Evolutionary conservation across 2,888 invertebrate species (phyloP).

Genomic region (Alviniconcha strummeri): DNA sequence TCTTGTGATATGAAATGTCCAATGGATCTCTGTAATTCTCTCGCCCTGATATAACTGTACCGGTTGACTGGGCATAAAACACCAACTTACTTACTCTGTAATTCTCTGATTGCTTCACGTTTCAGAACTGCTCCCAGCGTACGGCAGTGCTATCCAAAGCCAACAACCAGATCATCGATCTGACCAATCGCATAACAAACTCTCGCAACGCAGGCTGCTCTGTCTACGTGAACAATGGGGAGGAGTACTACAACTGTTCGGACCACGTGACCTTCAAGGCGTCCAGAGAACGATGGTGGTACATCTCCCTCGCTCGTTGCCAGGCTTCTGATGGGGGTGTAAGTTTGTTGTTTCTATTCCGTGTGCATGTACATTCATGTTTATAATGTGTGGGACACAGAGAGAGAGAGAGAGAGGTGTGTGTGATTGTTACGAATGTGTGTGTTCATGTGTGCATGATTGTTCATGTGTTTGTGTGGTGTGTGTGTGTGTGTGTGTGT

Average conservation of each 20-base stretch:
- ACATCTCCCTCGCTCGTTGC: constrained; percentile 89
- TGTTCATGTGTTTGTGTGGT: neutral
- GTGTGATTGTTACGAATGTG: neutral
- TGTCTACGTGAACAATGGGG: constrained; percentile 39
- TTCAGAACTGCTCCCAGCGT: constrained; percentile 84
- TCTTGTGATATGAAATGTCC: neutral
- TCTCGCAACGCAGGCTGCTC: constrained; percentile 56
- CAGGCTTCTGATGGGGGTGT: constrained; percentile 73
- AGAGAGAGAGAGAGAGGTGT: no score
- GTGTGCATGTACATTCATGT: no score
- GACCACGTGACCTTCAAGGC: constrained; percentile 82
- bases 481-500: neutral
- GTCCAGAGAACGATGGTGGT: constrained; percentile 94
- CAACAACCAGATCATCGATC: constrained; percentile 86
- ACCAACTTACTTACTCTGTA: neutral
- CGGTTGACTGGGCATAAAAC: neutral
- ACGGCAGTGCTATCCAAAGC: constrained; percentile 82
- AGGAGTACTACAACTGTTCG: constrained; percentile 60
- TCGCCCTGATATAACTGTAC: neutral
- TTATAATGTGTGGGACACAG: no score
- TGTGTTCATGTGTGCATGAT: neutral
- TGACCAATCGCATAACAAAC: constrained; percentile 69
- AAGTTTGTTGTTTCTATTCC: neutral
- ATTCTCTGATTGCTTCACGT: constrained; percentile 32
- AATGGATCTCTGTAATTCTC: neutral